These are phyloP conservation scores for Tipula unca DNA, from an alignment of 2,888 invertebrate genomes.

Conservation along the genomic window DNA sequence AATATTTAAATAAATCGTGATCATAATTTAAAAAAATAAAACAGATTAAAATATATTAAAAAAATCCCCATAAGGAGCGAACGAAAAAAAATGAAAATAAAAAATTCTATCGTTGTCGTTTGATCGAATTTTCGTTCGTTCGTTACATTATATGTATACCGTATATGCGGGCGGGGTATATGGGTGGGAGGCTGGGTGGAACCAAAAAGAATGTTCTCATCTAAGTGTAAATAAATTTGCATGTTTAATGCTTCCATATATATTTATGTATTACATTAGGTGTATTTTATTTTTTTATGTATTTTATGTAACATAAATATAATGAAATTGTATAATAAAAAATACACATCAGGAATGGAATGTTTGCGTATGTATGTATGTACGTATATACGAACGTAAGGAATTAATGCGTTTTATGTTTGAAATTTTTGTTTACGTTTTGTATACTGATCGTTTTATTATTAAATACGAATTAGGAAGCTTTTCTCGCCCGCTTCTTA, in stretches of 20 bases:
- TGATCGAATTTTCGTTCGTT: neutral
- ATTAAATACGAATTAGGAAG: neutral
- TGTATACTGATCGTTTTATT: neutral
- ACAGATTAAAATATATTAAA: neutral
- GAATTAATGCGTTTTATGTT: neutral
- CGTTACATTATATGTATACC: neutral
- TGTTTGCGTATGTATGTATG: neutral
- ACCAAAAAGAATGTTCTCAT: neutral
- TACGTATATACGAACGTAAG: no score
- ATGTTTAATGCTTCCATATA: neutral
- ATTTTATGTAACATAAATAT: no score
- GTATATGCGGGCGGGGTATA: no score
- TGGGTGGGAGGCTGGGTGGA: neutral
- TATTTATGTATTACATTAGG: neutral
- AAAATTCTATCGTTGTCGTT: neutral
- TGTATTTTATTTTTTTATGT: neutral
- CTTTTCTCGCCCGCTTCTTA: neutral
- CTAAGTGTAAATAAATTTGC: neutral
- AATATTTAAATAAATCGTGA: neutral
- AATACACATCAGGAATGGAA: neutral
- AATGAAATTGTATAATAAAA: neutral
- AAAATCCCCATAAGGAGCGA: neutral
- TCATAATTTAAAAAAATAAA: neutral
- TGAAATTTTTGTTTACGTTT: neutral
- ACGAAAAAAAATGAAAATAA: neutral